Evolutionary conservation across 2,797 vertebrate species (phyloP).

Genomic region (Craterocephalus amniculus): DNA sequence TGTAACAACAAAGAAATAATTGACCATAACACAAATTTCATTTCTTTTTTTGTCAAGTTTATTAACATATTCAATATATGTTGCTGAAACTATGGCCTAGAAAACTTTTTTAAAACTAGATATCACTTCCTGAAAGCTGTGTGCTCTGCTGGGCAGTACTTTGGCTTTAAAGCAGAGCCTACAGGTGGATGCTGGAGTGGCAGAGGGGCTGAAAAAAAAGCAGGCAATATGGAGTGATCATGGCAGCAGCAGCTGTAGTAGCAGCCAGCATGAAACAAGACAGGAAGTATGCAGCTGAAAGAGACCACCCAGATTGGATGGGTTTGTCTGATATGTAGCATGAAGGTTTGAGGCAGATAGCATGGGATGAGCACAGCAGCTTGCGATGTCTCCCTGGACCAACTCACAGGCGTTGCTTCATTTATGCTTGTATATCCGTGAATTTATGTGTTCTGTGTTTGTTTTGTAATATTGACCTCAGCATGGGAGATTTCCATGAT

Average conservation of each 20-base stretch:
- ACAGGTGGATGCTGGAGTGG: not conserved
- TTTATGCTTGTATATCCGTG: not conserved
- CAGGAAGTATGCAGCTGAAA: not conserved
- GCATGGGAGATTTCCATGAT: conserved; percentile 1
- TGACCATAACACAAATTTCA: no score
- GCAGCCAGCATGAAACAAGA: not conserved
- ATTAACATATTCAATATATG: not conserved
- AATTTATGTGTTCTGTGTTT: not conserved
- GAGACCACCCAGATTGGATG: not conserved
- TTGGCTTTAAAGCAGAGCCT: not conserved
- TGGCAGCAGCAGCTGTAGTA: not conserved
- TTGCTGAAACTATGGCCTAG: not conserved
- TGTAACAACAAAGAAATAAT: no score
- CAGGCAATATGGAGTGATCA: not conserved
- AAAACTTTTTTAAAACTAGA: not conserved
- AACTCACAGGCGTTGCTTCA: not conserved
- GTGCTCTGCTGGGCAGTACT: not conserved
- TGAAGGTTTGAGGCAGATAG: not conserved
- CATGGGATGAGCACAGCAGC: not conserved
- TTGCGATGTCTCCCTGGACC: not conserved
- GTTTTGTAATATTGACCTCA: not conserved
- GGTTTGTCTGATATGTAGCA: no score
- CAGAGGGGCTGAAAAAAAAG: not conserved
- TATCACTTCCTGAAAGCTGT: not conserved
- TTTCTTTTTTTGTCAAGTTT: not conserved